Base-by-base conservation (phyloP, 2,113 vertebrate genomes). In the Speoplatyrhinus poulsoni region DNA sequence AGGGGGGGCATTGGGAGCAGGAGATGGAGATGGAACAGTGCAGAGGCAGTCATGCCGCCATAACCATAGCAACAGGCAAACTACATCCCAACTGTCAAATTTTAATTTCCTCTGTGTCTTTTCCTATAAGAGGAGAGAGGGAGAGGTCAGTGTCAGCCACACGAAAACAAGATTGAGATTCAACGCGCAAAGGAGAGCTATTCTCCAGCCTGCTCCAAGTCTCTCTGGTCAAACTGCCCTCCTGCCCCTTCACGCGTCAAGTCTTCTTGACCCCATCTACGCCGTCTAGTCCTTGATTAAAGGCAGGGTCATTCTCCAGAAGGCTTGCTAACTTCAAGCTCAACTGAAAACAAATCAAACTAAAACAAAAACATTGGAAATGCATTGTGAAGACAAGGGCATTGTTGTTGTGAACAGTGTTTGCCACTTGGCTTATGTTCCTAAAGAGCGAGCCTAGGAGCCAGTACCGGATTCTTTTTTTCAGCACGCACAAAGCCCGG, bases 21-120 rank as follows among this genome's bases (percentile, higher is more conserved):
- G 72, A 53, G n/a, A 15, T 7, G 33, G 62, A 17, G 12, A 58
- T 15, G 49, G 41, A 73, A 19, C 15, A 53, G 36, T 80, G 79
- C 75, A 83, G 65, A 81, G 71, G 72, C 70, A 5, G 36, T 41
- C 36, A 75, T 79, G 65, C 49, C 48, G 57, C 8, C 1, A 67
- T 82, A 84, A 72, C 83, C 76, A 88, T 85, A 78, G 84, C 79
- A 86, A 88, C 89, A 84, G 62, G 80, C 16, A 80, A 82, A 76
- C 83, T 69, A 78, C 75, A 83, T 77, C 59, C 67, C 75, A 71
- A 62, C 62, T 82, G 79, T 82, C 62, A 79, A 82, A 77, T 83
- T 82, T 61, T 69, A 60, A 85, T 84, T 86, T 81, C 80, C 77
- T 82, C 66, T 80, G 70, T 68, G 57, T 68, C 33, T 77, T 69